Evolutionary conservation across 1,140 invertebrate species (phyloP), one percentile per base, ranked within the genome.

Genomic region (Pseudomyrmex concolor): DNA sequence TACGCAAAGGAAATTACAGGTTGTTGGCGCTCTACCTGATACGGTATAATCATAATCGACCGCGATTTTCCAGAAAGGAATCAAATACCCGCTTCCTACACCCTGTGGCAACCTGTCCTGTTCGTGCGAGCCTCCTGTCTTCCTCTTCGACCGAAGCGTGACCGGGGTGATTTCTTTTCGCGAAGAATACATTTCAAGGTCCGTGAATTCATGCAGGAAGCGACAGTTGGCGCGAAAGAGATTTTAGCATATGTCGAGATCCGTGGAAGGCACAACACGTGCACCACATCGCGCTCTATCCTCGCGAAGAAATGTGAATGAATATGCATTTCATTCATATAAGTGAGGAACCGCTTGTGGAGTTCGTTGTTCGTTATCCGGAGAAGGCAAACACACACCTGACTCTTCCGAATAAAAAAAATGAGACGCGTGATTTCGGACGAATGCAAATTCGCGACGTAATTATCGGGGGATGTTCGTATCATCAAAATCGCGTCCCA

Each of bases 141-240:
- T 85, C 55, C 50, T 77, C 45, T 83, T 64, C 19, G 74, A 68
- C 22, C 80, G 48, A 22, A 89, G 74, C 86, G 82, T 86, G 76
- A 89, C 88, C 73, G 63, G 57, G 55, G 43, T 84, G 88, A 89
- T 89, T 89, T 63, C 87, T 88, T 88, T 90, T 87, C 77, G 86
- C 71, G 64, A 85, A 77, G 93, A 93, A 93, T 93, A 92, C 64
- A 93, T 94, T 94, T 93, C 91, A 93, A 92, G 92, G 88, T 92
- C 63, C 84, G 85, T 91, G 91, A 87, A 84, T 87, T 84, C 84
- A 89, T 77, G 89, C 93, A 93, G 93, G 93, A 93, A 93, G 89
- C 87, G 92, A 93, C 93, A 92, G 92, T 93, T 93, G 91, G 90
- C 83, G 76, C 84, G 71, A 86, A 88, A 93, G 93, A 93, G 93